A percentile compares a stretch with the other conserved stretches of the same genome.
Conservation (phyloP, 92 coral and sea anemone genomes). For the Micromussa lordhowensis region DNA sequence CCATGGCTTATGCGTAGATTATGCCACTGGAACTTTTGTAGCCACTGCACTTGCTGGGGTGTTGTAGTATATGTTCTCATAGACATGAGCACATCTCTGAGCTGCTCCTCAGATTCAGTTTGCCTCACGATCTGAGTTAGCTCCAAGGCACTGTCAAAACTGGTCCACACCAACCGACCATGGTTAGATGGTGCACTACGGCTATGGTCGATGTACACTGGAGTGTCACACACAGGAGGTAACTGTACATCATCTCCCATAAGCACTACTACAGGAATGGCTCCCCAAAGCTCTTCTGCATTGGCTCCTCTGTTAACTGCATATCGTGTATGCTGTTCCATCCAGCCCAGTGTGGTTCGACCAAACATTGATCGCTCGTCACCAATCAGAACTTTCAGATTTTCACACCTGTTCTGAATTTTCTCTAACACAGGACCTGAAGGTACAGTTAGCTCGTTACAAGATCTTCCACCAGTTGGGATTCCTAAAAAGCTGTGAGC, state of each 20-base stretch:
- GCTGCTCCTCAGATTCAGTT: no score
- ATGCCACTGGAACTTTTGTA: no score
- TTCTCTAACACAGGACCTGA: slow-evolving; percentile 45
- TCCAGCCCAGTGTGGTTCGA: slow-evolving; percentile 58
- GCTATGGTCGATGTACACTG: slow-evolving; percentile 25
- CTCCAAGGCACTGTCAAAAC: no score
- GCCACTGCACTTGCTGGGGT: no score
- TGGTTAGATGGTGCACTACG: no score
- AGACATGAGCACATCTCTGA: no score
- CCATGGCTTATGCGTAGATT: no score
- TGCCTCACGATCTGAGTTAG: no score
- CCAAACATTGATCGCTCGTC: slow-evolving; percentile 64
- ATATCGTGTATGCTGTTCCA: slow-evolving; percentile 55
- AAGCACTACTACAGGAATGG: slow-evolving; percentile 42
- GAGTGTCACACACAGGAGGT: slow-evolving; percentile 57
- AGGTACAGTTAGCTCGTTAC: slow-evolving; percentile 49
- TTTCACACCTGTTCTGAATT: slow-evolving; percentile 45
- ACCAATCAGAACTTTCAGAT: slow-evolving; percentile 40
- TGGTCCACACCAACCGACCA: no score
- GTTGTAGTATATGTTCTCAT: no score
- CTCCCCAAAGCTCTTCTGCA: slow-evolving; percentile 45
- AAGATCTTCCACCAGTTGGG: slow-evolving; percentile 44
- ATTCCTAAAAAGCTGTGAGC: slow-evolving; percentile 53
- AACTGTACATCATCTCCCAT: slow-evolving; percentile 58
- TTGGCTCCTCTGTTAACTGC: slow-evolving; percentile 39